Base-by-base conservation (phyloP, 30 jellyfish, hydroid and myxozoan genomes). In the Nemopilema nomurai region DNA sequence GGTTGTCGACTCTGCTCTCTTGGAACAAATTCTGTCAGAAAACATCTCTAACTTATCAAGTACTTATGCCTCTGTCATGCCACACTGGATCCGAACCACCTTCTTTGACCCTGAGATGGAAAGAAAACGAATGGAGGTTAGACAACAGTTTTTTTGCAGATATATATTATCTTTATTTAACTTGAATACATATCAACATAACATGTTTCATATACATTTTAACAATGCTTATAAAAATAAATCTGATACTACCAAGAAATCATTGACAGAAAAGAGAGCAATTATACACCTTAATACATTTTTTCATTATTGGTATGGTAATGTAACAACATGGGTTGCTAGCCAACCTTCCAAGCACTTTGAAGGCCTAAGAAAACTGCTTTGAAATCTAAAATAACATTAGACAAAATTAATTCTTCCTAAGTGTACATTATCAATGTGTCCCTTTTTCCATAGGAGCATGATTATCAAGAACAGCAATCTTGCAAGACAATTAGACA, bases 81-180 rank as follows among this genome's bases (percentile, higher is more conserved):
- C 89, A 17, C 28, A 29, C 64, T 80, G 82, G 81, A 49, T 80
- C 8, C 31, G 73, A 3, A 4, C 84, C 18, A 16, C 91, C 13
- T 69, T 82, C 67, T 67, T 67, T 28, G 76, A 52, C 41, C 83
- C 91, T 32, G 83, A 74, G 62, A 41, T 41, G 30, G 83, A 74
- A 74, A 32, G 57, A 41, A 41, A 41, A 41, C 57, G 57, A 41
- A 41, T 41, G 57, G 57, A 41, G 57, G 57, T 41, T 41, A 41
- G 57, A 41, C 57, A 41, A 41, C 57, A 41, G 57, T 41, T 41
- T 41, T 41, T 41, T 41, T 41, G 57, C 57, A 41, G 57, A 41
- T 41, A 41, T 41, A 41, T 41, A 41, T 41, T 41, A 41, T 41
- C 57, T 41, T 41, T 41, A 41, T 41, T 41, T 41, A 41, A 41